phyloP scores from a whole-genome alignment of 2,797 vertebrate genomes.

The Dendrocincla fuliginosa region DNA sequence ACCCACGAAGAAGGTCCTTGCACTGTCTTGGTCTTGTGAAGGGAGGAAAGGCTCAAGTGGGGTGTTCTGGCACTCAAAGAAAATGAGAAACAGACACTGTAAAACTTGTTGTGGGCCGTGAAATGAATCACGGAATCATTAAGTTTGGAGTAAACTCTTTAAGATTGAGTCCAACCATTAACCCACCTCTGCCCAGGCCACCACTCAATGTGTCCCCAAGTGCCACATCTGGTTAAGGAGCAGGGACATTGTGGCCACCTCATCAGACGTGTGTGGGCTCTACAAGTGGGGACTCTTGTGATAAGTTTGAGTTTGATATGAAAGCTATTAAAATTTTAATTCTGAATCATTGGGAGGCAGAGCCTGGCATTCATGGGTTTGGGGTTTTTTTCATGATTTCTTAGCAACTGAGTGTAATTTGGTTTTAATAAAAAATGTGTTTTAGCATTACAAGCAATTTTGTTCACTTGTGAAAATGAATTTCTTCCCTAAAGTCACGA shows the following conservation, averaged over 20 bases:
- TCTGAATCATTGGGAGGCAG: background rate
- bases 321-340: background rate
- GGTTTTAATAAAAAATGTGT: background rate
- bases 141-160: background rate
- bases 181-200: background rate
- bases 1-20: background rate
- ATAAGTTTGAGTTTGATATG: background rate
- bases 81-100: background rate
- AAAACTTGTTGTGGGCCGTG: background rate
- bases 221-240: background rate
- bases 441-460: background rate
- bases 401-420: background rate
- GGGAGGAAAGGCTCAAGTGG: background rate
- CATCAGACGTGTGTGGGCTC: background rate
- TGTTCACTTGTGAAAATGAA: background rate
- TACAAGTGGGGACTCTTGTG: accelerated
- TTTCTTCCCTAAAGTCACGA: background rate
- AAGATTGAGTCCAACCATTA: background rate
- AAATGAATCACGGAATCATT: background rate
- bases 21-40: background rate
- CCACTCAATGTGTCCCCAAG: background rate
- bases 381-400: background rate
- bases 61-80: background rate
- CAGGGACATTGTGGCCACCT: background rate
- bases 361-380: background rate